A percentile compares a stretch with the other conserved stretches of the same genome.
phyloP scores from a whole-genome alignment of 2,113 vertebrate species.

The Hippoglossus stenolepis region DNA sequence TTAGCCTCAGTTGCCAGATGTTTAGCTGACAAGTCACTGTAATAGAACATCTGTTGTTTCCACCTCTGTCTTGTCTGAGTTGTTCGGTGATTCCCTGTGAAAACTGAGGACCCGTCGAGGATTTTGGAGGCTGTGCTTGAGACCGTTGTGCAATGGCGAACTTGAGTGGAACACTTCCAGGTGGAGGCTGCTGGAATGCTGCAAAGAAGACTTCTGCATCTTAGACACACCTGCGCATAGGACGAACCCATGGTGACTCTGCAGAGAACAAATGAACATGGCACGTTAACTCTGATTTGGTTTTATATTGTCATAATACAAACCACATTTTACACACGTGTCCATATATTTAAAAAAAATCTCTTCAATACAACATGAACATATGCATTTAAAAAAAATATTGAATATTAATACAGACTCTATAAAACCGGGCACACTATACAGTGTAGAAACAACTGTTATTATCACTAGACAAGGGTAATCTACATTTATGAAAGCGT shows the following conservation, averaged over 20 bases:
- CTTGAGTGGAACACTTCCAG: background rate
- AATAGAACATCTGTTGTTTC: conserved; percentile 49
- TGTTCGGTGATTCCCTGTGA: conserved; percentile 4
- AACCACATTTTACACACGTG: too few relatives aligned
- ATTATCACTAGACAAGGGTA: too few relatives aligned
- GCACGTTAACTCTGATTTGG: background rate
- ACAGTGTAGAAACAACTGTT: too few relatives aligned
- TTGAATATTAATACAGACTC: too few relatives aligned
- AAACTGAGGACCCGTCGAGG: background rate
- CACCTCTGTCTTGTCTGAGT: conserved; percentile 14
- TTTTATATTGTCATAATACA: too few relatives aligned
- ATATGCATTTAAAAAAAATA: too few relatives aligned
- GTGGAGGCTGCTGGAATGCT: background rate
- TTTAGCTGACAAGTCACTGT: conserved; percentile 36
- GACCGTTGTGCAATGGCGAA: conserved; percentile 14
- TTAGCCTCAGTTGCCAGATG: conserved; percentile 31
- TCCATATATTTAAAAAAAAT: too few relatives aligned
- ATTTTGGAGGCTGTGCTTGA: conserved; percentile 1
- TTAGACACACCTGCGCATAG: conserved; percentile 64
- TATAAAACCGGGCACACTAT: too few relatives aligned
- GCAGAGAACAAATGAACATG: conserved; percentile 14
- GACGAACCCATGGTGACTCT: conserved; percentile 65
- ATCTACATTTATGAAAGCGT: too few relatives aligned
- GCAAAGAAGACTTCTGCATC: conserved; percentile 54
- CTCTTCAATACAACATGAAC: too few relatives aligned